Conservation (phyloP, 2,797 vertebrate species). For the Mus spretus region DNA sequence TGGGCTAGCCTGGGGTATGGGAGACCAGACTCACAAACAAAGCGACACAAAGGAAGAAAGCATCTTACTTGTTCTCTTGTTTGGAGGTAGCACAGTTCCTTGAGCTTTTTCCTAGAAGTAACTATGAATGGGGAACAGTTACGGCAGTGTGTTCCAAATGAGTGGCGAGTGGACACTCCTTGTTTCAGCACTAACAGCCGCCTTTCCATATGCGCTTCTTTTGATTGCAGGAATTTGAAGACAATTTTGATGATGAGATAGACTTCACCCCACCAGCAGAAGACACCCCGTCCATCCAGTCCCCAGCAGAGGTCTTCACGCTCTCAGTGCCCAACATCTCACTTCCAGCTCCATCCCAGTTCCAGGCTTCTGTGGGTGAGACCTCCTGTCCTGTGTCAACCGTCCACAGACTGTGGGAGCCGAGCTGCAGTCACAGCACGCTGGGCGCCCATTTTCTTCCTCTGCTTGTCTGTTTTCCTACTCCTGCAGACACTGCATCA, state of each 20-base stretch:
- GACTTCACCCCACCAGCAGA: conserved; percentile 99
- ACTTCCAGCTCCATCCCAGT: conserved; percentile 94
- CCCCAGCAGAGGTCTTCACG: conserved; percentile 98
- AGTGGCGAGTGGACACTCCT: background rate
- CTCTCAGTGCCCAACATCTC: conserved; percentile 95
- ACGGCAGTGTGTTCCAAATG: background rate
- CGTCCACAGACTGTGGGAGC: background rate
- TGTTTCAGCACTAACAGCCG: background rate
- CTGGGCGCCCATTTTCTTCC: background rate
- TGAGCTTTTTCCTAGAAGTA: conserved; percentile 36
- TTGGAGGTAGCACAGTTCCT: background rate
- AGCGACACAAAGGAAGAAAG: background rate
- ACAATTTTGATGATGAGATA: conserved; percentile 98
- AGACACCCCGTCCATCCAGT: conserved; percentile 98
- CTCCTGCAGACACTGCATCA: background rate
- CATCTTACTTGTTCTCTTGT: conserved; percentile 3
- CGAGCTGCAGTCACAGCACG: background rate
- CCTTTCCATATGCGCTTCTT: conserved; percentile 19
- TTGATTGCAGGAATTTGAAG: conserved; percentile 95
- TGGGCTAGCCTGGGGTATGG: background rate
- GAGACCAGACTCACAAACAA: background rate
- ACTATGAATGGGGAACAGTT: background rate
- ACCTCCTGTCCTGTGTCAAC: background rate
- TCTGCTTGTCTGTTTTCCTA: background rate
- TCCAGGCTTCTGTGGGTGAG: conserved; percentile 92